Conservation (phyloP, 2,797 vertebrate species). For the Micropoecilia bifurca region DNA sequence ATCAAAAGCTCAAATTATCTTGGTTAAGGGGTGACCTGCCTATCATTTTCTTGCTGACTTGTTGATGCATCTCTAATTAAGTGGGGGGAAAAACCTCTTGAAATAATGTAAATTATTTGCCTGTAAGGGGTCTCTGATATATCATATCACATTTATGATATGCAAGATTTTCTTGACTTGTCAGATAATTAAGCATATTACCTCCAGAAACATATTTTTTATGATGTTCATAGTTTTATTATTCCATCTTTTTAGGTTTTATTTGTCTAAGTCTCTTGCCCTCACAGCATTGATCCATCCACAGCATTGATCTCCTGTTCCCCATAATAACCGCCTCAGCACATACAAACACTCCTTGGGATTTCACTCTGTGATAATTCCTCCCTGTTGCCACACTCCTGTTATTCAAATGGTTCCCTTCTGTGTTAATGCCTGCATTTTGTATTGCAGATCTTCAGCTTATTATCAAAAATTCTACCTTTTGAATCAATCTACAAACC, state of each 20-base stretch:
- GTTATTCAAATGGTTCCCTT: conserved; percentile 1
- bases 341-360: neutral
- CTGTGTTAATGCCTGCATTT: neutral
- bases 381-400: neutral
- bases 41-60: neutral
- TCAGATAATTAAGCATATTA: neutral
- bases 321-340: neutral
- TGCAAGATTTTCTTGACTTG: neutral
- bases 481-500: neutral
- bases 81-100: neutral
- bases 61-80: neutral
- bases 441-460: neutral
- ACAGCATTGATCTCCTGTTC: neutral
- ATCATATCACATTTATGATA: neutral
- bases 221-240: neutral
- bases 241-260: neutral
- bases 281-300: conserved; percentile 3
- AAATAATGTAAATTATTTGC: neutral
- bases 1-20: neutral
- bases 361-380: neutral
- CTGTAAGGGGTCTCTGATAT: too few species aligned
- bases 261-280: neutral
- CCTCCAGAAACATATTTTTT: neutral
- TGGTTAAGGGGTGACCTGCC: neutral
- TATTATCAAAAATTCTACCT: neutral